phyloP scores from a whole-genome alignment of 2,113 vertebrate species.

The Seriola dumerili region DNA sequence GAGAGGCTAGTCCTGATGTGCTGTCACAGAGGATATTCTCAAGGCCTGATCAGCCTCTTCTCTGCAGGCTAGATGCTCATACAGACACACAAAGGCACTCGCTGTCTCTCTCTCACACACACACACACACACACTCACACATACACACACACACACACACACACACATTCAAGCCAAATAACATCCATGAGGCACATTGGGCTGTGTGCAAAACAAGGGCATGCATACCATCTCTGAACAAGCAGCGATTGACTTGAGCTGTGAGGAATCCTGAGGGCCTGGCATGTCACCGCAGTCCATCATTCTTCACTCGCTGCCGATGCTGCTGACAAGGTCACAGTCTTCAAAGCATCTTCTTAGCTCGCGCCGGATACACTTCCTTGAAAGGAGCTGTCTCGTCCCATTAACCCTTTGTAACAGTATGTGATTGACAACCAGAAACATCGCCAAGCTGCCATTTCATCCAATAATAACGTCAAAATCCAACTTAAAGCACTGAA shows the following conservation, averaged over 20 bases:
- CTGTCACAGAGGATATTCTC: slow-evolving; percentile 79
- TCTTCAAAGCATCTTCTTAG: slow-evolving; percentile 61
- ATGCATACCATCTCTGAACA: slow-evolving; percentile 52
- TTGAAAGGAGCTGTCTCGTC: slow-evolving; percentile 44
- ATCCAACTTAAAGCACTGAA: neutral
- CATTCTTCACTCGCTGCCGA: slow-evolving; percentile 48
- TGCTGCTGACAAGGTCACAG: slow-evolving; percentile 75
- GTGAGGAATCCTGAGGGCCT: slow-evolving; percentile 60
- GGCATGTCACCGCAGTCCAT: slow-evolving; percentile 61
- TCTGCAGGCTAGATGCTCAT: slow-evolving; percentile 60
- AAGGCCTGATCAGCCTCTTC: slow-evolving; percentile 73
- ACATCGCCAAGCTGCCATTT: slow-evolving; percentile 42
- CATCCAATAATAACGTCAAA: slow-evolving; percentile 28
- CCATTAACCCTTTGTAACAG: slow-evolving; percentile 44
- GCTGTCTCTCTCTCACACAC: too few relatives aligned
- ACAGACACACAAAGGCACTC: slow-evolving; percentile 47
- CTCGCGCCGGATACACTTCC: slow-evolving; percentile 33
- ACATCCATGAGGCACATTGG: slow-evolving; percentile 56
- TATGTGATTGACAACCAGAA: slow-evolving; percentile 53
- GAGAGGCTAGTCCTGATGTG: slow-evolving; percentile 65
- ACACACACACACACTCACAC: slow-evolving; percentile 7
- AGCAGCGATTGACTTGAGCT: slow-evolving; percentile 57
- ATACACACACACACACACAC: slow-evolving; percentile 5
- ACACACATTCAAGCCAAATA: slow-evolving; percentile 37
- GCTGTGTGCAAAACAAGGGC: slow-evolving; percentile 58